phyloP scores from a whole-genome alignment of 2,113 vertebrate species.

The Phrynocephalus versicolor region DNA sequence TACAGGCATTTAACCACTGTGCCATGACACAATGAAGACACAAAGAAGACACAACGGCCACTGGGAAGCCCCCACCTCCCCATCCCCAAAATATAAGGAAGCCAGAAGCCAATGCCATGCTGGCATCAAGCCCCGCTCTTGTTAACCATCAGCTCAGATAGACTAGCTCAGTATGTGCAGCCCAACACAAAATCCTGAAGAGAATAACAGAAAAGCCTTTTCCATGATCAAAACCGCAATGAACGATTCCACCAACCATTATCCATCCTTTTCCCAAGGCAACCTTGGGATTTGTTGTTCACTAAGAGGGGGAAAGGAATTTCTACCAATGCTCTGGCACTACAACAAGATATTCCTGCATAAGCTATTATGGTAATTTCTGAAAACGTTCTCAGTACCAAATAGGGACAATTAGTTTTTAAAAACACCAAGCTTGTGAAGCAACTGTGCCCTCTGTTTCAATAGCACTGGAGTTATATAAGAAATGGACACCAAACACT shows the following conservation, averaged over 20 bases:
- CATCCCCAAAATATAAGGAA: neutral
- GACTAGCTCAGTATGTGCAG: too few relatives aligned
- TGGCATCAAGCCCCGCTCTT: neutral
- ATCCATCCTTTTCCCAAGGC: neutral
- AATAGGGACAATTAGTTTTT: neutral
- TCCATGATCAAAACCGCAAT: neutral
- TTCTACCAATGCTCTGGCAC: neutral
- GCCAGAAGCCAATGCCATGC: neutral
- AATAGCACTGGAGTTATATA: neutral
- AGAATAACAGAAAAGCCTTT: neutral
- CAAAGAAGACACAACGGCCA: neutral
- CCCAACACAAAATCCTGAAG: too few relatives aligned
- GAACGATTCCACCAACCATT: neutral
- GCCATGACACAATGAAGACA: too few relatives aligned
- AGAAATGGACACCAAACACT: neutral
- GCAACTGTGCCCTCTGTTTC: neutral
- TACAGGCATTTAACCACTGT: too few relatives aligned
- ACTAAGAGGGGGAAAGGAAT: neutral
- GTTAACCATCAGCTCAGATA: neutral
- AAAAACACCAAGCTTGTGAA: neutral
- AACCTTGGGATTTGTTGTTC: neutral
- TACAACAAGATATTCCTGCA: neutral
- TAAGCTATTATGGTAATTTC: neutral
- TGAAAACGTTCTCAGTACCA: too few relatives aligned
- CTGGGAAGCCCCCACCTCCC: neutral